A percentile compares a stretch with the other conserved stretches of the same genome.
Evolutionary conservation across 1,140 invertebrate species (phyloP).

Genomic region (Drosophila equinoxialis): DNA sequence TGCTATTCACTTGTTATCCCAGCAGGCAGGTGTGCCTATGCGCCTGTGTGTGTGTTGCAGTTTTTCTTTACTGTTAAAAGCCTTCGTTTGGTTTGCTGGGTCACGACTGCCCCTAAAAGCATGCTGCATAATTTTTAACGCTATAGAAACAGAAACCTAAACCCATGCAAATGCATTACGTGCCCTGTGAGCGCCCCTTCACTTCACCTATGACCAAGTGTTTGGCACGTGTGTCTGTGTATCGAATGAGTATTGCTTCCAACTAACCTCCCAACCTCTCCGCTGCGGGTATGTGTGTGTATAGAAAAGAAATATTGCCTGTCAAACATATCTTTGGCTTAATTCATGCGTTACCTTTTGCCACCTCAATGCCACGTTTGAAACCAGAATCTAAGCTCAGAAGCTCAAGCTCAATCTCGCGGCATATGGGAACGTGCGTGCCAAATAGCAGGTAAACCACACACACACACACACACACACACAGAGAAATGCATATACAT

Average conservation of each 20-base stretch:
- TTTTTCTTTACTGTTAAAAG: conserved; percentile 28
- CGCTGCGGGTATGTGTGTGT: neutral
- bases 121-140: conserved; percentile 47
- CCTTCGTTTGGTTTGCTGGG: conserved; percentile 24
- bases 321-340: conserved; percentile 63
- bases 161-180: conserved; percentile 56
- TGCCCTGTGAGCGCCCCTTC: conserved; percentile 23
- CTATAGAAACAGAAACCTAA: conserved; percentile 26
- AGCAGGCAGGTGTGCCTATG: too few species aligned
- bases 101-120: conserved; percentile 41
- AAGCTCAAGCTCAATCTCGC: conserved; percentile 36
- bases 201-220: too few species aligned
- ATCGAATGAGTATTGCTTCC: neutral
- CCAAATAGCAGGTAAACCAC: conserved; percentile 39
- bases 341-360: conserved; percentile 54
- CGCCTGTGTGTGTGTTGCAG: neutral
- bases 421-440: conserved; percentile 59
- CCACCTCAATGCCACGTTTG: conserved; percentile 7
- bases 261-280: neutral
- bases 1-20: too few species aligned
- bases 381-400: conserved; percentile 10
- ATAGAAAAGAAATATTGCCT: conserved; percentile 48
- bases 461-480: conserved; percentile 26
- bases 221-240: conserved; percentile 3
- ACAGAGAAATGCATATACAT: neutral